phyloP scores from a whole-genome alignment of 2,888 invertebrate genomes.

The Lasioglossum marginatum region DNA sequence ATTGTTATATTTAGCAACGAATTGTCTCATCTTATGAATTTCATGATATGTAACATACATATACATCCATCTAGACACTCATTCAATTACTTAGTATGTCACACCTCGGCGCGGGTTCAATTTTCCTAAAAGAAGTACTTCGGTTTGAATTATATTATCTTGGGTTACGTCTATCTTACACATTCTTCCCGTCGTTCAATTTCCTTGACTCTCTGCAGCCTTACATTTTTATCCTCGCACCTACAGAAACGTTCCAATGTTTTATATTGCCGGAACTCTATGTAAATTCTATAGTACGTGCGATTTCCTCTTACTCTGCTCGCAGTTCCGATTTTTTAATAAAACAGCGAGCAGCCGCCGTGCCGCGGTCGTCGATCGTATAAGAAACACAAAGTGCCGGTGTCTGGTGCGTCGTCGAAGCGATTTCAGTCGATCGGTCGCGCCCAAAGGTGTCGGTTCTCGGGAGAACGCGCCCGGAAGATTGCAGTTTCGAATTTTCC shows the following conservation, averaged over 20 bases:
- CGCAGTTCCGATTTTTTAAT: neutral
- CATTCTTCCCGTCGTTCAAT: neutral
- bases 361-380: neutral
- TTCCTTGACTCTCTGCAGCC: neutral
- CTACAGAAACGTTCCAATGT: neutral
- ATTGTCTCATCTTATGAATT: no score
- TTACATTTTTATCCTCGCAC: neutral
- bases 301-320: neutral
- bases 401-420: neutral
- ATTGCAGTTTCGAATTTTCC: conserved; percentile 12
- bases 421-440: neutral
- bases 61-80: no score
- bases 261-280: neutral
- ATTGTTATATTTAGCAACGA: no score
- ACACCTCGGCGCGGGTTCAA: no score
- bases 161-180: no score
- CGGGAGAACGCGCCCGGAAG: neutral
- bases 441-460: neutral
- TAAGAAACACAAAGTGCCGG: neutral
- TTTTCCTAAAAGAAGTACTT: no score
- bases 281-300: neutral
- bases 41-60: no score
- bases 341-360: neutral
- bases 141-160: no score
- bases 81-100: no score